phyloP scores from a whole-genome alignment of 2,797 vertebrate species.

The Rhinoraja longicauda region DNA sequence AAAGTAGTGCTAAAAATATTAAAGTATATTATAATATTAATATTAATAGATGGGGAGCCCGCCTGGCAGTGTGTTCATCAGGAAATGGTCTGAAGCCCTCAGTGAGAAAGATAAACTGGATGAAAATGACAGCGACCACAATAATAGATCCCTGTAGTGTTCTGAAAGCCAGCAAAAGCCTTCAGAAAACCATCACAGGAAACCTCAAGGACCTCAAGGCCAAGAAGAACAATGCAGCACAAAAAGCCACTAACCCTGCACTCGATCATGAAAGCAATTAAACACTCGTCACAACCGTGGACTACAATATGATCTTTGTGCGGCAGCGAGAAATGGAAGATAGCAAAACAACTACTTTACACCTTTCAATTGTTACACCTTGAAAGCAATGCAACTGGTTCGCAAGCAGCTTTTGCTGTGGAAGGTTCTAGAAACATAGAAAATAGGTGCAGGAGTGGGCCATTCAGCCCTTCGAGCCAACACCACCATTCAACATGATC shows the following conservation, averaged over 20 bases:
- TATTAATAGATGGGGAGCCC: neutral
- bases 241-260: neutral
- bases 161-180: neutral
- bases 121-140: too few relatives aligned
- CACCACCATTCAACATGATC: too few relatives aligned
- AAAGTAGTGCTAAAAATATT: too few relatives aligned
- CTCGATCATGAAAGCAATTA: neutral
- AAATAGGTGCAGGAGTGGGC: too few relatives aligned
- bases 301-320: neutral
- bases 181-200: slow-evolving; percentile 14
- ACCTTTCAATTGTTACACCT: too few relatives aligned
- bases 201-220: slow-evolving; percentile 23
- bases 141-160: neutral
- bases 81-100: neutral
- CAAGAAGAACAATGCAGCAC: neutral
- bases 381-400: neutral
- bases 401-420: neutral
- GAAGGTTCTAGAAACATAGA: too few relatives aligned
- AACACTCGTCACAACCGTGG: neutral
- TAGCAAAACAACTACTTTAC: neutral
- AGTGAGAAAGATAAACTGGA: neutral
- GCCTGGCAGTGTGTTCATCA: neutral
- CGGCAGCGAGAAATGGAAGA: neutral
- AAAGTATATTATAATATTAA: too few relatives aligned
- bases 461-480: neutral